Conservation (phyloP, 2,888 invertebrate genomes). For the Stegana nigrithorax region DNA sequence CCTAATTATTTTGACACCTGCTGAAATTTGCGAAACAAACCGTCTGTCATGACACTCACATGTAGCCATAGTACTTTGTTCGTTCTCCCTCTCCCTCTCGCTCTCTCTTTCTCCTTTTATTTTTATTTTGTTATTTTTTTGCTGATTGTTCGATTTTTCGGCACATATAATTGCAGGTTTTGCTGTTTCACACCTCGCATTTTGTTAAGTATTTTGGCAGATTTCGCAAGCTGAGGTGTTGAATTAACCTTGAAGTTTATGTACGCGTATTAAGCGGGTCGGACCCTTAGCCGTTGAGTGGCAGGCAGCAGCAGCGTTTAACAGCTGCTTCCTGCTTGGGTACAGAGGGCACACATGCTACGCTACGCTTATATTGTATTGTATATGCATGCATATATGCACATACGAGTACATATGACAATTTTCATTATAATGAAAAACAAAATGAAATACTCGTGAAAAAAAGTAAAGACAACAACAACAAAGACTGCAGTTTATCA, state of each 20-base stretch:
- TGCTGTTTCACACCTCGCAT: constrained; percentile 47
- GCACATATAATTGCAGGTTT: constrained; percentile 53
- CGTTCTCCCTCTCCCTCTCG: too few species aligned
- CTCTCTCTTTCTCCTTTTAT: too few species aligned
- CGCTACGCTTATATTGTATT: background rate
- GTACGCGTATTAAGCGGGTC: constrained; percentile 31
- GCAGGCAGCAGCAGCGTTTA: too few species aligned
- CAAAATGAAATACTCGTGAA: background rate
- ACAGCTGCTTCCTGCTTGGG: constrained; percentile 15
- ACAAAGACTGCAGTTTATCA: constrained; percentile 46
- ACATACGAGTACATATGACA: constrained; percentile 1
- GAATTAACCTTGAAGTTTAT: constrained; percentile 27
- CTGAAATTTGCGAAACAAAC: constrained; percentile 32
- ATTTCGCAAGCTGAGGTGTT: constrained; percentile 5
- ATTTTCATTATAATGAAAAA: constrained; percentile 5
- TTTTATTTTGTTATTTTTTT: background rate
- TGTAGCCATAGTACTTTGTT: too few species aligned
- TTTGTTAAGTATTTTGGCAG: constrained; percentile 23
- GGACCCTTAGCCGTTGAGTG: constrained; percentile 43
- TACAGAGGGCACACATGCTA: background rate
- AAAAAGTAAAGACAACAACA: too few species aligned
- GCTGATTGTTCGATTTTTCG: constrained; percentile 23
- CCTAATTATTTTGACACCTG: constrained; percentile 61
- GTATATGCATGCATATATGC: background rate
- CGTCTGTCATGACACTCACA: too few species aligned